These are phyloP conservation scores for Sciurus vulgaris DNA, from an alignment of 2,797 vertebrate species.

Conservation along the genomic window DNA sequence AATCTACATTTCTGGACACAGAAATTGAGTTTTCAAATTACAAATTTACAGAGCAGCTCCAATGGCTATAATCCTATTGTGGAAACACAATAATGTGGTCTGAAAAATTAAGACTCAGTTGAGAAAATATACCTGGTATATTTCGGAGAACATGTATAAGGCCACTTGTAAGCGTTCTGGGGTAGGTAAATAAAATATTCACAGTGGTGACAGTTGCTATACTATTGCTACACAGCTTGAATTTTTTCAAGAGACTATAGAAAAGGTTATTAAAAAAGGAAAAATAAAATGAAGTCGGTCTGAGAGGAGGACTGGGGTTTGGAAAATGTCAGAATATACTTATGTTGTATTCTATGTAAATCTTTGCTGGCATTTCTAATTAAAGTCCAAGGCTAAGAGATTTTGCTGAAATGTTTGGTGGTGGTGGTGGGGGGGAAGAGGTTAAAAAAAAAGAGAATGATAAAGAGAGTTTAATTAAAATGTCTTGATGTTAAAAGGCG, in stretches of 20 bases:
- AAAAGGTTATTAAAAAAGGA: constrained; percentile 77
- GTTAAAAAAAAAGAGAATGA: constrained; percentile 43
- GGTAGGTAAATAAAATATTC: constrained; percentile 76
- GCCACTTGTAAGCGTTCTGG: constrained; percentile 66
- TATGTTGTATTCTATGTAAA: constrained; percentile 51
- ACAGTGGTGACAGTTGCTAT: constrained; percentile 77
- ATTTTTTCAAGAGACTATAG: constrained; percentile 73
- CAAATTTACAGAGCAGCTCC: neutral
- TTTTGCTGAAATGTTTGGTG: constrained; percentile 15
- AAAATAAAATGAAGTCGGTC: constrained; percentile 73
- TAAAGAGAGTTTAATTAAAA: constrained; percentile 78
- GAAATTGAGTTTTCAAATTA: constrained; percentile 13
- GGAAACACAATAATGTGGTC: neutral
- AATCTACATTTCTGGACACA: constrained; percentile 43
- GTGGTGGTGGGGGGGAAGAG: neutral
- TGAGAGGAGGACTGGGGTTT: constrained; percentile 46
- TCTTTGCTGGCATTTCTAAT: constrained; percentile 65
- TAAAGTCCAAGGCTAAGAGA: constrained; percentile 44
- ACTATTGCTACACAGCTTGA: constrained; percentile 72
- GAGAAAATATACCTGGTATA: constrained; percentile 23
- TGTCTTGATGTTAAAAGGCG: constrained; percentile 76
- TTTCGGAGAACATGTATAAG: neutral
- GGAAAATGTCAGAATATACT: constrained; percentile 66
- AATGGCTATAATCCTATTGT: neutral
- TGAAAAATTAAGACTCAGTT: constrained; percentile 36